phyloP scores from a whole-genome alignment of 2,113 vertebrate species.

The Sinosuthora webbiana region DNA sequence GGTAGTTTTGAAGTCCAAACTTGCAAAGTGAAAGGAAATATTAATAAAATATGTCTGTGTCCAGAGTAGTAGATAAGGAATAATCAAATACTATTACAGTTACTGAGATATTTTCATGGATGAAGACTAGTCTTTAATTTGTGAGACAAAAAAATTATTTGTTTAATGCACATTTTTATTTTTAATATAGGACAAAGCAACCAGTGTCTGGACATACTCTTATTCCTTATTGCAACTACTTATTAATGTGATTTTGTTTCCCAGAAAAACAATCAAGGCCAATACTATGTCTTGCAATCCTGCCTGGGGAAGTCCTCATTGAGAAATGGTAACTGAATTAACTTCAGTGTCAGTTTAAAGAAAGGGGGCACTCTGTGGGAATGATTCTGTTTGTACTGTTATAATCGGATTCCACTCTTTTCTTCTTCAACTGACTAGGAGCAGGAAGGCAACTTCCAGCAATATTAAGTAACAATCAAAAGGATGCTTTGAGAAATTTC shows the following conservation, averaged over 20 bases:
- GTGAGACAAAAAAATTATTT: background rate
- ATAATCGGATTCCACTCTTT: conserved; percentile 16
- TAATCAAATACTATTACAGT: background rate
- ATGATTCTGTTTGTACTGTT: conserved; percentile 33
- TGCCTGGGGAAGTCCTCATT: background rate
- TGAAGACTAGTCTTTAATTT: background rate
- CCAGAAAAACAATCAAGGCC: background rate
- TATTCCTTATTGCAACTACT: background rate
- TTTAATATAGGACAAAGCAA: background rate
- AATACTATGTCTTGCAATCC: background rate
- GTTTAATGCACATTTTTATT: background rate
- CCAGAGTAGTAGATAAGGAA: background rate
- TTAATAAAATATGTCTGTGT: background rate
- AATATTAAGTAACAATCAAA: conserved; percentile 58
- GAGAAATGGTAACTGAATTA: background rate
- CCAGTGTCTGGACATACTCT: background rate
- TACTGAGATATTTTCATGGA: background rate
- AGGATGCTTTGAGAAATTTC: conserved; percentile 46
- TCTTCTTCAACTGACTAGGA: background rate
- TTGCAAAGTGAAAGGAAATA: background rate
- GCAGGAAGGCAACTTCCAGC: conserved; percentile 35
- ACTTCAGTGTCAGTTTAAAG: background rate
- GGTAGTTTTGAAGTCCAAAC: background rate
- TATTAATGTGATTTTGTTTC: background rate
- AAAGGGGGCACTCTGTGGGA: conserved; percentile 16